Evolutionary conservation across 2,797 vertebrate species (phyloP), one percentile per base, ranked within the genome.

Genomic region (Onychomys leucogaster): DNA sequence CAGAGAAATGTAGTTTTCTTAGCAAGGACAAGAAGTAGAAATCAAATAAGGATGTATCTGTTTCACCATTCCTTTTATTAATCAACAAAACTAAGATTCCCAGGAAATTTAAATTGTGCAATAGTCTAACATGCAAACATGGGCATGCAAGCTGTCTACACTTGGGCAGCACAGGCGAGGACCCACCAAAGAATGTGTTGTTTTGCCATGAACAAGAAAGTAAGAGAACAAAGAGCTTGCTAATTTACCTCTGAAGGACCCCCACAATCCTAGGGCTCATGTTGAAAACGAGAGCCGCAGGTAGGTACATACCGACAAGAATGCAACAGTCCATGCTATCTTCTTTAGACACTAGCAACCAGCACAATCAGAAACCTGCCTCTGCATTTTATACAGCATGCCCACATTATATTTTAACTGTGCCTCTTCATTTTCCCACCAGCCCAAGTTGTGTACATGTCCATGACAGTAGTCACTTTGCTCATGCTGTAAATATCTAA

Each of bases 201-300:
- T 19, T 82, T 77, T 93, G 59, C 41, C 90, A 91, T 55, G 41
- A 90, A 67, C 37, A 76, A 92, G 43, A 95, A 83, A 3, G 46
- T 32, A 67, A 73, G 78, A 63, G 1, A 9, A 37, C 65, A 55
- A 73, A 29, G 14, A 17, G n/a, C 57, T 43, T 34, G 32, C n/a
- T 69, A n/a, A 85, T 13, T 57, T 85, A 37, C 59, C 61, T 81
- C 65, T 34, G 5, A 77, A 81, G 29, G 19, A 3, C 29, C 46
- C 34, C 41, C 67, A n/a, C 19, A 73, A 14, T 87, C 63, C n/a
- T 6, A 59, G 63, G 4, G 29, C 29, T 73, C 55, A 69, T n/a
- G 43, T 0, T 63, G 27, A 61, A 91, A 78, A 73, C 9, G 25
- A n/a, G 23, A 87, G 23, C 16, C 25, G 94, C n/a, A 12, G 67